Percentiles rank a stretch among this genome's conserved stretches.
phyloP scores from a whole-genome alignment of 2,797 vertebrate genomes.

The Macropodus opercularis region DNA sequence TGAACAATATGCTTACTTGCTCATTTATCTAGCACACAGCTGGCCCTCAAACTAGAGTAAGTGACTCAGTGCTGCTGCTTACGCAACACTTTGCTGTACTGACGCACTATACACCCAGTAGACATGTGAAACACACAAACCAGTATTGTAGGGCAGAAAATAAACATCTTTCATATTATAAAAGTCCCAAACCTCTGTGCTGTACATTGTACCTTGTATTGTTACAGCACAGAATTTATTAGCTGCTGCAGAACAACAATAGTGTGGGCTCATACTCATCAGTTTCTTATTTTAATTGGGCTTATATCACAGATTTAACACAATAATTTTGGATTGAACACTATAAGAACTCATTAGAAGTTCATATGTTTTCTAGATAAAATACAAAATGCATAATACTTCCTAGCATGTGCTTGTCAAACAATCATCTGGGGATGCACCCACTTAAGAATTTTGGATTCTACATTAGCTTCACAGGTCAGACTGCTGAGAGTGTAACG shows the following conservation, averaged over 20 bases:
- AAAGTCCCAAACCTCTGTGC: conserved; percentile 15
- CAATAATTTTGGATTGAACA: too few species aligned
- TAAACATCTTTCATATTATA: conserved; percentile 39
- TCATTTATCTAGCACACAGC: conserved; percentile 76
- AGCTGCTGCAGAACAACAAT: too few species aligned
- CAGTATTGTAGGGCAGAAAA: conserved; percentile 22
- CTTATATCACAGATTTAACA: conserved; percentile 2
- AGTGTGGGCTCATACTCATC: too few species aligned
- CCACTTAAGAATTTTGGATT: too few species aligned
- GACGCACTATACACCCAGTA: conserved; percentile 38
- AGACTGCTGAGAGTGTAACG: too few species aligned
- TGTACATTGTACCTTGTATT: conserved; percentile 3
- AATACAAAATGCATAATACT: background rate
- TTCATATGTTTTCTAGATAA: background rate
- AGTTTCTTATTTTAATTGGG: too few species aligned
- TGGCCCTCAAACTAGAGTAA: conserved; percentile 60
- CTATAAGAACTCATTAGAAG: background rate
- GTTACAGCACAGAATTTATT: conserved; percentile 14
- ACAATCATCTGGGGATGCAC: too few species aligned
- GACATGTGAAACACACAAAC: conserved; percentile 40
- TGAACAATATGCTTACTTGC: conserved; percentile 57
- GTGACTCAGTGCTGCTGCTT: conserved; percentile 56
- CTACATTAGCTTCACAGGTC: too few species aligned
- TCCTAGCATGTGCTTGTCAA: background rate
- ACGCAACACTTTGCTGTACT: conserved; percentile 48